phyloP scores from a whole-genome alignment of 64 coral and sea anemone species.

The Montipora cactus region DNA sequence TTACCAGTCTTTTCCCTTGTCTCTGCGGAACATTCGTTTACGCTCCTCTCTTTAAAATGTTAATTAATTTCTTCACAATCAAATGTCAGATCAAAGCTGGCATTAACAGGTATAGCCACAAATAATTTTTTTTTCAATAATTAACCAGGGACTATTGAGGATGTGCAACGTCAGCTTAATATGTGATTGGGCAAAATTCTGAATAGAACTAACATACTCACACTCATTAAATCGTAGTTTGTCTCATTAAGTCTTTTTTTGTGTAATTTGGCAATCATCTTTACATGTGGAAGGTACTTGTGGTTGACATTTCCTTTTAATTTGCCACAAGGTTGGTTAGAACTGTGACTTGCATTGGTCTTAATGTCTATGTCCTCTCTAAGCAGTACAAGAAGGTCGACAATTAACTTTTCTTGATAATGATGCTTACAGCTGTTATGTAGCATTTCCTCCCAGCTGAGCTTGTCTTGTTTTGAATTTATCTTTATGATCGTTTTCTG shows the following conservation, averaged over 20 bases:
- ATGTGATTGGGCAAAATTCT: background rate
- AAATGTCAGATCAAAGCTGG: background rate
- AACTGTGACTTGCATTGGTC: slow-evolving; percentile 22
- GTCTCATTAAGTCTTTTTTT: slow-evolving; percentile 35
- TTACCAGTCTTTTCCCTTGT: background rate
- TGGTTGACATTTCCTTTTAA: slow-evolving; percentile 40
- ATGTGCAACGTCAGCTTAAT: slow-evolving; percentile 1
- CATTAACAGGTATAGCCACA: no score
- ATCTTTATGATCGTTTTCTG: slow-evolving; percentile 12
- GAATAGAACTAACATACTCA: background rate
- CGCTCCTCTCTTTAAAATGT: slow-evolving; percentile 6
- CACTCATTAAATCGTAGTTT: slow-evolving; percentile 34
- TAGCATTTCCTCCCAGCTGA: slow-evolving; percentile 27
- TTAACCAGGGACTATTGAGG: background rate
- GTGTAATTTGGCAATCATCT: slow-evolving; percentile 33
- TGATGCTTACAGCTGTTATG: slow-evolving; percentile 24
- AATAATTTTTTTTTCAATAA: no score
- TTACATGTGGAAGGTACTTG: slow-evolving; percentile 2
- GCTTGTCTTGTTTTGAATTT: background rate
- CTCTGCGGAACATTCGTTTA: background rate
- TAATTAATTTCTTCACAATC: slow-evolving; percentile 19
- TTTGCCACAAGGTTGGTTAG: slow-evolving; percentile 18
- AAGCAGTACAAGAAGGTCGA: slow-evolving; percentile 18
- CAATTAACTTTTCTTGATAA: slow-evolving; percentile 41
- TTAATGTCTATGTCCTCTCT: slow-evolving; percentile 18